Conservation (phyloP, 2,888 invertebrate genomes). For the Himalopsyche japonica region DNA sequence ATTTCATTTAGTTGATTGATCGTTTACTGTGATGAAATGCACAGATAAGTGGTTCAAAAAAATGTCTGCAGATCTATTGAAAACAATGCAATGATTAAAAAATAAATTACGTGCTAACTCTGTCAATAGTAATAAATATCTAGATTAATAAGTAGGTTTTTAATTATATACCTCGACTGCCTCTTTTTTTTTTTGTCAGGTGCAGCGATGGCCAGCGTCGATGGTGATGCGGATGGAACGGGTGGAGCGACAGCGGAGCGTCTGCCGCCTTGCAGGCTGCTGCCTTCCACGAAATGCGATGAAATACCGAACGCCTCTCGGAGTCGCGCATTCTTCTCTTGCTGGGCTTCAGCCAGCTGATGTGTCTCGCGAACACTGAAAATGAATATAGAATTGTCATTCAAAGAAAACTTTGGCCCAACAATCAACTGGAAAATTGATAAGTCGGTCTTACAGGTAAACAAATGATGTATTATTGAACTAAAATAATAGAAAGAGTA, state of each 20-base stretch:
- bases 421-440: no score
- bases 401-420: not conserved
- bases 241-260: conserved; percentile 64
- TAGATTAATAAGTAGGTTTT: not conserved
- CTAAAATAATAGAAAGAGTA: no score
- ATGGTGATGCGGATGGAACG: conserved; percentile 77
- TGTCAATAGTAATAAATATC: no score
- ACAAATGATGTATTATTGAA: no score
- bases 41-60: no score
- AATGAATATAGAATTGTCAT: conserved; percentile 39
- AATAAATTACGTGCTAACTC: no score
- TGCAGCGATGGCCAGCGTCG: conserved; percentile 47
- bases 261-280: conserved; percentile 83
- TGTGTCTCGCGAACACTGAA: conserved; percentile 91
- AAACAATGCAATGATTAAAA: no score
- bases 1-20: no score
- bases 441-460: no score
- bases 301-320: conserved; percentile 95
- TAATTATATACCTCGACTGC: conserved; percentile 63
- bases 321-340: conserved; percentile 90
- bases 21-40: no score
- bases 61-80: no score
- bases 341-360: conserved; percentile 93
- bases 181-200: conserved; percentile 74
- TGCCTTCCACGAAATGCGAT: conserved; percentile 91